A percentile compares a stretch with the other conserved stretches of the same genome.
Evolutionary conservation across 2,113 vertebrate species (phyloP).

Genomic region (Centropus unirufus): DNA sequence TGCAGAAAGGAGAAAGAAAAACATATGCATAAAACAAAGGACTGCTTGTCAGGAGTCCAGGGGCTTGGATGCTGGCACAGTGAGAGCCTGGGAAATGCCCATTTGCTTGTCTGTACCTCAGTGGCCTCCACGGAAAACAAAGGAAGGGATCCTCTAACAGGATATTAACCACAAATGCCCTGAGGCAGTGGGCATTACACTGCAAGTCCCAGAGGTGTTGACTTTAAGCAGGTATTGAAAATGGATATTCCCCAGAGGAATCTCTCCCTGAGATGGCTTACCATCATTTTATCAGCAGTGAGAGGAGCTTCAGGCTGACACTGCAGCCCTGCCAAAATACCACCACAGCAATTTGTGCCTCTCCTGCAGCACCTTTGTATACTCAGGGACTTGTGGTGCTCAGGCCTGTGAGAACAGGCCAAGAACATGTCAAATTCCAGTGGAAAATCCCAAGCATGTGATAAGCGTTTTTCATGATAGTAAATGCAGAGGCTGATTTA

Average conservation of each 20-base stretch:
- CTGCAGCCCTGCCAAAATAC: not conserved
- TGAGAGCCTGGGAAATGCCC: not conserved
- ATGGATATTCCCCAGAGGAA: not conserved
- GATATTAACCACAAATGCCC: not conserved
- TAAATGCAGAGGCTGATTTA: not conserved
- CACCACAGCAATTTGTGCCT: not conserved
- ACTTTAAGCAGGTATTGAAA: constrained; percentile 22
- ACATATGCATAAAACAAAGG: not conserved
- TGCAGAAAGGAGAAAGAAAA: not conserved
- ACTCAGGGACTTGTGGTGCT: not conserved
- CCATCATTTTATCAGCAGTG: not conserved
- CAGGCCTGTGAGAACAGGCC: not conserved
- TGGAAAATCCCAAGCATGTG: not conserved
- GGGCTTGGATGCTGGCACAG: not conserved
- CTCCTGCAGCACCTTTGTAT: not conserved
- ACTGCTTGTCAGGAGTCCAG: not conserved
- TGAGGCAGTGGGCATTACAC: not conserved
- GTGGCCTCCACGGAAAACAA: not conserved
- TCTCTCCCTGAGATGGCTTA: constrained; percentile 14
- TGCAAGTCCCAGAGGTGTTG: not conserved
- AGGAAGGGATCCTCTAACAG: rapidly evolving
- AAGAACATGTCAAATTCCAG: not conserved
- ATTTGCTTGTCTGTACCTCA: not conserved
- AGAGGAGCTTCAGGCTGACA: not conserved
- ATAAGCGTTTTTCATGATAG: not conserved